Conservation (phyloP, 2,113 vertebrate genomes). For the Eira barbara region DNA sequence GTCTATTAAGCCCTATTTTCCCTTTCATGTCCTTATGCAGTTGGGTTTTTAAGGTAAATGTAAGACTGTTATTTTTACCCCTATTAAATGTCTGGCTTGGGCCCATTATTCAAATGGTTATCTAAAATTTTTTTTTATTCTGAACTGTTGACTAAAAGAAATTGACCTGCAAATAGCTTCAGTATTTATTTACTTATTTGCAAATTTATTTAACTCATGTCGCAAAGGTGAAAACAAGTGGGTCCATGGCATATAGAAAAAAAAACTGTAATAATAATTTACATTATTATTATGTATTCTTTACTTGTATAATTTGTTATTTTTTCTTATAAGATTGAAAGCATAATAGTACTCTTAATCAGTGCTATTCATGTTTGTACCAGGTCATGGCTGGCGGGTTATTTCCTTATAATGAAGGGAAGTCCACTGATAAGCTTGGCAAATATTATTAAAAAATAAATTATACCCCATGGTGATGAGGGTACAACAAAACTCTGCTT, state of each 20-base stretch:
- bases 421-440: neutral
- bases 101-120: neutral
- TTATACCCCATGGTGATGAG: neutral
- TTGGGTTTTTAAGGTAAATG: neutral
- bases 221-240: neutral
- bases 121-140: neutral
- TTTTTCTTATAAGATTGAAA: neutral
- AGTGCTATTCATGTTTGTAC: neutral
- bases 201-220: neutral
- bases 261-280: neutral
- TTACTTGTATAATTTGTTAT: neutral
- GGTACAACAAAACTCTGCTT: neutral
- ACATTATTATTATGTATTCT: neutral
- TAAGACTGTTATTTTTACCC: neutral
- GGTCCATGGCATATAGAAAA: neutral
- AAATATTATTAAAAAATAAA: neutral
- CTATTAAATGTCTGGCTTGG: neutral
- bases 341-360: neutral
- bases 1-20: neutral
- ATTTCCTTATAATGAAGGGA: neutral
- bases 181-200: neutral
- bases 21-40: neutral
- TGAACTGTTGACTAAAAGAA: neutral
- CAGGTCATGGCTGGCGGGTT: neutral
- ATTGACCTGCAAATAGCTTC: neutral